Conservation (phyloP, 2,113 vertebrate genomes). For the Callocephalon fimbriatum region DNA sequence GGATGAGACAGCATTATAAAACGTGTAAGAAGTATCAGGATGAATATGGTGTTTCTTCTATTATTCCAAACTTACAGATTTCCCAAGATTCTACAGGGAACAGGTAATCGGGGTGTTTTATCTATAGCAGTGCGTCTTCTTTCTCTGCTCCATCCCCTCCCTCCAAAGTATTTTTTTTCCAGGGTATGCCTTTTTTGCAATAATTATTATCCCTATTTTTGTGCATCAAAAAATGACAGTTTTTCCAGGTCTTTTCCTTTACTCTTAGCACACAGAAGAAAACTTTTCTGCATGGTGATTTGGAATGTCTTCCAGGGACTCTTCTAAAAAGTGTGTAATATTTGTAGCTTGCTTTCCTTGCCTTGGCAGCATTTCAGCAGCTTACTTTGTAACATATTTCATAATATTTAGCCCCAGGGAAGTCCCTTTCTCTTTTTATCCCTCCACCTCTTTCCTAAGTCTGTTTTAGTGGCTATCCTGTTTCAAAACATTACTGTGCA, state of each 20-base stretch:
- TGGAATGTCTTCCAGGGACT: slow-evolving; percentile 8
- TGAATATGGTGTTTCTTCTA: slow-evolving; percentile 80
- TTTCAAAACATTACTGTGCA: neutral
- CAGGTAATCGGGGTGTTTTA: slow-evolving; percentile 75
- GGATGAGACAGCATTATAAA: slow-evolving; percentile 86
- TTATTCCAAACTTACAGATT: slow-evolving; percentile 81
- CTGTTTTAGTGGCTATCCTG: neutral
- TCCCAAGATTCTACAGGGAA: slow-evolving; percentile 79
- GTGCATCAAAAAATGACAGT: neutral
- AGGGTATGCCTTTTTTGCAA: slow-evolving; percentile 2
- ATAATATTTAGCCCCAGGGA: neutral
- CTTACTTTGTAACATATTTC: neutral
- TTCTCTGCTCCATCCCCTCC: neutral
- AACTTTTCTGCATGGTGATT: neutral
- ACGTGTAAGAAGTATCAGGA: slow-evolving; percentile 85
- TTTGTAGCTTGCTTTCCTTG: slow-evolving; percentile 13
- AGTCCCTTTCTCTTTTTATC: slow-evolving; percentile 3
- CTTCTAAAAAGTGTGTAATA: neutral
- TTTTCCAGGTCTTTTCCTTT: slow-evolving; percentile 8
- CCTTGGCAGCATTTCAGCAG: slow-evolving; percentile 1
- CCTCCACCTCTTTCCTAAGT: neutral
- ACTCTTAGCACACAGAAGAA: slow-evolving; percentile 13
- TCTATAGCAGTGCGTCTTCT: neutral
- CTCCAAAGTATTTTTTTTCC: neutral
- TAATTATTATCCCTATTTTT: neutral